Evolutionary conservation across 1,140 invertebrate genomes (phyloP).

Genomic region (Bombus breviceps): DNA sequence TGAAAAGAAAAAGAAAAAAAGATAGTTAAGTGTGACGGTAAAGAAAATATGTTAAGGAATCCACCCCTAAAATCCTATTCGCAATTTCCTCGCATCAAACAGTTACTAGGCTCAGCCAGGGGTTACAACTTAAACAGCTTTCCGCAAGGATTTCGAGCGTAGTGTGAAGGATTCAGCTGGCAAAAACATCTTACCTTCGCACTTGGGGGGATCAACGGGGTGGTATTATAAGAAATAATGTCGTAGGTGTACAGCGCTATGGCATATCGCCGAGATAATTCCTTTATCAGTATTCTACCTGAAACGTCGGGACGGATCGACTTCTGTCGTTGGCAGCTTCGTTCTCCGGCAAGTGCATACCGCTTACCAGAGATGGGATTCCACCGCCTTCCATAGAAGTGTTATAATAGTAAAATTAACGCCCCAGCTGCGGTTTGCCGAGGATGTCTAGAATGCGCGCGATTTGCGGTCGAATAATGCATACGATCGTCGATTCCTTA

Average conservation of each 20-base stretch:
- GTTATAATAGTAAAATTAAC: conserved; percentile 37
- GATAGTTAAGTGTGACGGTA: too few species aligned
- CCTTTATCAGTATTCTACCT: conserved; percentile 31
- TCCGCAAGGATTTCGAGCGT: not conserved
- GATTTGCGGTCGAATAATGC: not conserved
- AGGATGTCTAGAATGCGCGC: not conserved
- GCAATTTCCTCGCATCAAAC: too few species aligned
- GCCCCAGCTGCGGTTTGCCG: too few species aligned
- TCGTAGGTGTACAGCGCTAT: not conserved
- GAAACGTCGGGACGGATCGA: conserved; percentile 35
- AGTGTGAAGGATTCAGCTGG: not conserved
- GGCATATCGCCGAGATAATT: conserved; percentile 40
- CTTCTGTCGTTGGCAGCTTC: not conserved
- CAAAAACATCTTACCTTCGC: conserved; percentile 14
- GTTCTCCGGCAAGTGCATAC: not conserved
- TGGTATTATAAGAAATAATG: not conserved
- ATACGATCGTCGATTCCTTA: not conserved
- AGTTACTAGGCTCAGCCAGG: not conserved
- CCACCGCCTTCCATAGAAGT: not conserved
- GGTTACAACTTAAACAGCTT: not conserved
- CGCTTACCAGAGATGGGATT: not conserved
- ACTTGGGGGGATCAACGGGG: not conserved
- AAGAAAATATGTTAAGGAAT: not conserved
- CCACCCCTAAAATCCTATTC: not conserved
- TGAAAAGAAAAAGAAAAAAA: not conserved